Evolutionary conservation across 2,888 invertebrate species (phyloP).

Genomic region (Cancer borealis): DNA sequence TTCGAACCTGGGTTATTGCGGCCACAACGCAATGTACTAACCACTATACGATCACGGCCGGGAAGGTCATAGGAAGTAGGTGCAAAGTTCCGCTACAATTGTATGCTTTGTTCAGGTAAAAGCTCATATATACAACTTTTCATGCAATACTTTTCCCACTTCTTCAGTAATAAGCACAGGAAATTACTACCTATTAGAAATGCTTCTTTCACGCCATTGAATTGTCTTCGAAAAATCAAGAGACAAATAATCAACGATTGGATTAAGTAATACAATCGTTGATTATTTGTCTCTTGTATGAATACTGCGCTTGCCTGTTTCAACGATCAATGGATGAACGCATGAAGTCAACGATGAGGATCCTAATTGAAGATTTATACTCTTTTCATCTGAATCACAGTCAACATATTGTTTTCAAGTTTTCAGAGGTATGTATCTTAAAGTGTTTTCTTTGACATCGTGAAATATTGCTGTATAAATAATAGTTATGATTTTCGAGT

Average conservation of each 20-base stretch:
- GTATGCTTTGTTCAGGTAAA: neutral
- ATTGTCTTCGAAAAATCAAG: neutral
- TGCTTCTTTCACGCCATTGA: neutral
- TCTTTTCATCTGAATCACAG: neutral
- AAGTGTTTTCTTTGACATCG: neutral
- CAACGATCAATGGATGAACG: neutral
- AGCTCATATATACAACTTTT: neutral
- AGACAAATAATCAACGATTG: neutral
- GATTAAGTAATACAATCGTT: neutral
- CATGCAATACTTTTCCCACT: neutral
- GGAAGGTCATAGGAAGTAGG: neutral
- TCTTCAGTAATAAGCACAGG: neutral
- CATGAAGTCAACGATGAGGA: neutral
- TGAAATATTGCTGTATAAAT: neutral
- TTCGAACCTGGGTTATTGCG: slow-evolving; percentile 80
- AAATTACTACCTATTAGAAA: neutral
- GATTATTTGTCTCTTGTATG: too few species aligned
- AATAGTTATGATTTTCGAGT: neutral
- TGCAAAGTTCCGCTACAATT: neutral
- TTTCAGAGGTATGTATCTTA: neutral
- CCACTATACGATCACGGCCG: slow-evolving; percentile 79
- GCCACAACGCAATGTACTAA: slow-evolving; percentile 80
- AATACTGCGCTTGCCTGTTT: neutral
- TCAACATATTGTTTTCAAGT: neutral
- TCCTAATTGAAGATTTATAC: neutral